Evolutionary conservation across 2,113 vertebrate genomes (phyloP), one percentile per base, ranked within the genome.

Genomic region (Aix galericulata): DNA sequence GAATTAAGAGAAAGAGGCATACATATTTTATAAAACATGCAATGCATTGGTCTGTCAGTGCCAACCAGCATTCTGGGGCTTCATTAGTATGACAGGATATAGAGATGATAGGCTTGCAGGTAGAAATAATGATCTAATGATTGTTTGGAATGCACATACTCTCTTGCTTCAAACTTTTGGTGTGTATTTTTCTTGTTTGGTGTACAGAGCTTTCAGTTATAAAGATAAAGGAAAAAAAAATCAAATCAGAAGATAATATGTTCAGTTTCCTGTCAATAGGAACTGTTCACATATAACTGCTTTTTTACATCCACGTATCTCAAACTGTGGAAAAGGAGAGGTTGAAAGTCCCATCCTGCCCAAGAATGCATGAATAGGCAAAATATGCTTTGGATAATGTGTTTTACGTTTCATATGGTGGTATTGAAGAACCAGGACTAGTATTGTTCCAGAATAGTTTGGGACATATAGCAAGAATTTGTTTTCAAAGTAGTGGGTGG

Each of bases 1-100:
- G 83, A 59, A 88, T 88, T 96, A 77, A 78, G 36, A 81, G 48
- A 27, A 32, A 91, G 36, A 58, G 92, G 76, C 78, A 72, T 12
- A 5, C 56, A 11, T 66, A 50, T 23, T 95, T 96, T 96, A 88
- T 94, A 89, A 92, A 97, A 84, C 48, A 91, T 25, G 36, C 48
- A 74, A 34, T 40, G 29, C 62, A 13, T 86, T 21, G 8, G 38
- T 91, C 78, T 91, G 76, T 76, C 96, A 93, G 62, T 55, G 80
- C 68, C 93, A 96, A 16, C 17, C 29, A 91, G 26, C 26, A 84
- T 90, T 93, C 31, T 14, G 46, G 31, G 62, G 64, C 82, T 95
- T 97, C 94, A 96, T 94, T 97, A 96, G 94, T 82, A 83, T 79
- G 91, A 80, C 52, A 93, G 74, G 73, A 91, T 91, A 85, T 62